These are phyloP conservation scores for Sclerodermus sp. DNA, from an alignment of 2,888 invertebrate species.

Conservation along the genomic window DNA sequence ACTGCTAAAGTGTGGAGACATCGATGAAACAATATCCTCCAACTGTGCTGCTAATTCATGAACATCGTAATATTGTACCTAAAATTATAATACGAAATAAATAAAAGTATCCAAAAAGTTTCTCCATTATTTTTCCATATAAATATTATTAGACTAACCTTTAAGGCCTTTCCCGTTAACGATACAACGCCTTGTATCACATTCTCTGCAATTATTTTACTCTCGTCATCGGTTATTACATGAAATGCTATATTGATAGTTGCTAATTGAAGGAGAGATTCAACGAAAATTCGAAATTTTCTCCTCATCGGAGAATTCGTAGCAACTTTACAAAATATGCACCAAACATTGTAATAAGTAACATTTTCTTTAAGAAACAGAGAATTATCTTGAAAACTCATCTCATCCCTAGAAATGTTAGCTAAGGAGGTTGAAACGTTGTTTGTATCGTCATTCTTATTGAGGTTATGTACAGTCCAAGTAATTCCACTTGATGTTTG, in stretches of 20 bases:
- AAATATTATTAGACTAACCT: constrained; percentile 45
- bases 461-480: constrained; percentile 23
- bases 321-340: constrained; percentile 64
- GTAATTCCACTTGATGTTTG: constrained; percentile 41
- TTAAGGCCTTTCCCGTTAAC: constrained; percentile 50
- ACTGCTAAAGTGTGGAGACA: constrained; percentile 74
- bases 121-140: background rate
- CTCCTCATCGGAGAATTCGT: constrained; percentile 60
- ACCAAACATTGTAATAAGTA: constrained; percentile 60
- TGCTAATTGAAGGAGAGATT: constrained; percentile 60
- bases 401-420: background rate
- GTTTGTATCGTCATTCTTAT: constrained; percentile 28
- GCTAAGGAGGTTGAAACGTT: constrained; percentile 33
- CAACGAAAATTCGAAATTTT: constrained; percentile 61
- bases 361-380: constrained; percentile 8
- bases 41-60: constrained; percentile 64
- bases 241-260: constrained; percentile 63
- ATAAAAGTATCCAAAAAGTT: background rate
- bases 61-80: constrained; percentile 67
- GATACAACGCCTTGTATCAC: constrained; percentile 56
- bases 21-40: constrained; percentile 65
- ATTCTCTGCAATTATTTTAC: constrained; percentile 61
- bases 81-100: constrained; percentile 21
- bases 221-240: constrained; percentile 66
- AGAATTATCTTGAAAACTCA: background rate